Evolutionary conservation across 2,797 vertebrate species (phyloP).

Genomic region (Allobates femoralis): DNA sequence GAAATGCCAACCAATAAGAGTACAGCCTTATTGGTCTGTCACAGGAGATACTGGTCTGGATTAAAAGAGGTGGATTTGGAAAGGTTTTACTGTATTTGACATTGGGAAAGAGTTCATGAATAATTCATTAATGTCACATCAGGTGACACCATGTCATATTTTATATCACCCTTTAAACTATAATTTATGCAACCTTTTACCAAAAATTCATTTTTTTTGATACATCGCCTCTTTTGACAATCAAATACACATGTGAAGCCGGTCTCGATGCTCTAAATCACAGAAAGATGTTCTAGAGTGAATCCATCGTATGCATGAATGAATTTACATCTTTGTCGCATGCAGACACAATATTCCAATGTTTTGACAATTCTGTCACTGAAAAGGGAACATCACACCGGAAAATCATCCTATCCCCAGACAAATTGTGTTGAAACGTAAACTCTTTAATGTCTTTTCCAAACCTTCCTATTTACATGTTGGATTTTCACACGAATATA

Average conservation of each 20-base stretch:
- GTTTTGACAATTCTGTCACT: slow-evolving; percentile 2
- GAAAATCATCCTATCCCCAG: neutral
- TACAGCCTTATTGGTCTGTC: too few relatives aligned
- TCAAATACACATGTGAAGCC: neutral
- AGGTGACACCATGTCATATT: neutral
- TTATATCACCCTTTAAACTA: neutral
- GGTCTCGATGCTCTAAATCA: neutral
- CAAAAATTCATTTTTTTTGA: neutral
- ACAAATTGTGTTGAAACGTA: neutral
- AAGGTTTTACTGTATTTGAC: neutral
- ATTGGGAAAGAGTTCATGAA: neutral
- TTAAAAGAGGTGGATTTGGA: too few relatives aligned
- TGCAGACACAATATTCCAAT: slow-evolving; percentile 10
- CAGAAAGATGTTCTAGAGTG: neutral
- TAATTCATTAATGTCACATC: neutral
- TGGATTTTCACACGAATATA: neutral
- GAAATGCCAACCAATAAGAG: too few relatives aligned
- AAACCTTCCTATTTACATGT: neutral
- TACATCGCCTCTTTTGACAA: neutral
- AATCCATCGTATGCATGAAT: neutral
- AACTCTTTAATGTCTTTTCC: neutral
- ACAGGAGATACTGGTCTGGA: too few relatives aligned
- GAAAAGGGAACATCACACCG: neutral
- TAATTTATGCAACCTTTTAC: neutral
- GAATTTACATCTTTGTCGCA: neutral